phyloP scores from a whole-genome alignment of 2,113 vertebrate genomes.

The Vulpes vulpes region DNA sequence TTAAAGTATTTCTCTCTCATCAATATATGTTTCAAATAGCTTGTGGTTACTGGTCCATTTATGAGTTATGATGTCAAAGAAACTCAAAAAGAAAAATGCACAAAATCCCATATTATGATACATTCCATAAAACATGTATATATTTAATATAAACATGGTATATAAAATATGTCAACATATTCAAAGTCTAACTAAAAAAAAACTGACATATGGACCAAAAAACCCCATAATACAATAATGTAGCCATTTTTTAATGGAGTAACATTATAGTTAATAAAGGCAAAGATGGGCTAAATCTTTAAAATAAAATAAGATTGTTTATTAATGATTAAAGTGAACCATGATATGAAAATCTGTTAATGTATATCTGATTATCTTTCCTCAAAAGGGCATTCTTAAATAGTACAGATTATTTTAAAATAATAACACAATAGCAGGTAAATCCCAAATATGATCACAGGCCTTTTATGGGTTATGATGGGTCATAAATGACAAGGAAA shows the following conservation, averaged over 20 bases:
- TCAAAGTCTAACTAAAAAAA: constrained; percentile 34
- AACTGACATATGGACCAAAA: background rate
- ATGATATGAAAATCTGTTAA: background rate
- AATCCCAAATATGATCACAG: background rate
- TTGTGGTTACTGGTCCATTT: background rate
- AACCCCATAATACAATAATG: background rate
- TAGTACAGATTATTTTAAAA: background rate
- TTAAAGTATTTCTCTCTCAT: background rate
- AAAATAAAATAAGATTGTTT: background rate
- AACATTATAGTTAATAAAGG: background rate
- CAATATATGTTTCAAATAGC: constrained; percentile 8
- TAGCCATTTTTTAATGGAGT: background rate
- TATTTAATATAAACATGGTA: background rate
- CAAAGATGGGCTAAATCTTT: background rate
- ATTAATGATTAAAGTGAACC: background rate
- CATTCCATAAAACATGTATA: constrained; percentile 2
- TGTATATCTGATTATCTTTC: background rate
- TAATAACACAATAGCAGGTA: background rate
- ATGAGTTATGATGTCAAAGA: constrained; percentile 32
- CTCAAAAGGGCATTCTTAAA: background rate
- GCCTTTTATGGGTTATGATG: background rate
- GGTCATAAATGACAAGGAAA: background rate
- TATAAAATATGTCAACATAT: constrained; percentile 6
- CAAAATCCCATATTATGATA: background rate
- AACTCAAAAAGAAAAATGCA: constrained; percentile 60